Evolutionary conservation across 2,113 vertebrate genomes (phyloP).

Genomic region (Zosterops hypoxanthus): DNA sequence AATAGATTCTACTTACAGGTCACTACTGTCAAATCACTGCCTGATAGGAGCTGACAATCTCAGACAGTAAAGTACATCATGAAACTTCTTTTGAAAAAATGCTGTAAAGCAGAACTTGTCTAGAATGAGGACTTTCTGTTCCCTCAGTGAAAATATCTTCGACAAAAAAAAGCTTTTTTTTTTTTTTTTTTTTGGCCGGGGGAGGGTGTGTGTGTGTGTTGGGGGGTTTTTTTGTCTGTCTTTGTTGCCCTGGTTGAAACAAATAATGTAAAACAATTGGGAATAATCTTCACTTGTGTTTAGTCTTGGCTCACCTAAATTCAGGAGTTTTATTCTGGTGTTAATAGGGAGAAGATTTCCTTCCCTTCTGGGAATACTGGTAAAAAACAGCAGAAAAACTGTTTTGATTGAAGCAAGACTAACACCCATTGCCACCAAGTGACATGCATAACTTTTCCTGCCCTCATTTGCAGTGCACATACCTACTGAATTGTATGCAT

Average conservation of each 20-base stretch:
- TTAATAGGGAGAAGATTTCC: neutral
- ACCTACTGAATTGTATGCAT: neutral
- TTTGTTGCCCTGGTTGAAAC: neutral
- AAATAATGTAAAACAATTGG: neutral
- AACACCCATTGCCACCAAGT: neutral
- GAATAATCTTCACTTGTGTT: neutral
- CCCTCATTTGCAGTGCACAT: neutral
- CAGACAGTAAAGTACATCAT: neutral
- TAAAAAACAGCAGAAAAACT: neutral
- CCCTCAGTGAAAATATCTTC: neutral
- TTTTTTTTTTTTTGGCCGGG: neutral
- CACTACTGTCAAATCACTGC: neutral
- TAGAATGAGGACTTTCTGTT: neutral
- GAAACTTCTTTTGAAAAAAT: neutral
- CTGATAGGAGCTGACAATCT: neutral
- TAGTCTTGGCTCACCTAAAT: neutral
- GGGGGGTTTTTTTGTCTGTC: neutral
- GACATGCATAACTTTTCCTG: neutral
- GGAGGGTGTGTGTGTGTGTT: neutral
- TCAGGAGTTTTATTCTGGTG: neutral
- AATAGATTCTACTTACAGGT: neutral
- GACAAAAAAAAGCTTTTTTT: neutral
- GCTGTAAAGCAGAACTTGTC: neutral
- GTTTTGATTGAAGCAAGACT: neutral
- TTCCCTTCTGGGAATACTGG: neutral